phyloP scores from a whole-genome alignment of 2,113 vertebrate species.

The Apistogramma diplotaenia region DNA sequence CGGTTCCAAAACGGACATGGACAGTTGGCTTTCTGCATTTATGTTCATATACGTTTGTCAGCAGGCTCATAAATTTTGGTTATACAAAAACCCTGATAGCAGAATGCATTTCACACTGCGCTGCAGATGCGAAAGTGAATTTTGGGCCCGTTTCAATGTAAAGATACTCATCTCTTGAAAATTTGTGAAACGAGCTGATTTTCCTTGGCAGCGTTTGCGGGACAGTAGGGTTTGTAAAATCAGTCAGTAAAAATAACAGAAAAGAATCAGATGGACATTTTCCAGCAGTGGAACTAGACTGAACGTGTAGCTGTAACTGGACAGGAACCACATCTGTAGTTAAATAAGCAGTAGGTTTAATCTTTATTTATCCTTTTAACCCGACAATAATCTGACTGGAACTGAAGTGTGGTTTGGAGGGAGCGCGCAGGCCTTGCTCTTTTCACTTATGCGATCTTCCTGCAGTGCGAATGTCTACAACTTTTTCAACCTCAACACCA shows the following conservation, averaged over 20 bases:
- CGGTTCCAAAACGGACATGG: not conserved
- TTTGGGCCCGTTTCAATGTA: not conserved
- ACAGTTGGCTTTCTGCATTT: not conserved
- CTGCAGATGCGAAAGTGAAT: not conserved
- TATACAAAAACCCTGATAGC: not conserved
- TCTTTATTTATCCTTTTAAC: slow-evolving; percentile 2
- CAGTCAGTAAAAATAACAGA: not conserved
- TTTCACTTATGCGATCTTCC: not conserved
- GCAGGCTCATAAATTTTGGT: not conserved
- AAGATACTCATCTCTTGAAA: not conserved
- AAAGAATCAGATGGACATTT: not conserved
- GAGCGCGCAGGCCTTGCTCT: not conserved
- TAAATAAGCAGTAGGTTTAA: not conserved
- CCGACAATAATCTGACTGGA: not conserved
- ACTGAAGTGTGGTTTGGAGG: not conserved
- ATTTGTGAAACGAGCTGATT: not conserved
- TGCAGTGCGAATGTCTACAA: not conserved
- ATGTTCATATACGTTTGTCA: not conserved
- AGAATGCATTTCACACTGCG: not conserved
- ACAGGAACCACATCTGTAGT: not conserved
- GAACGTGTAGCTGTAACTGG: not conserved
- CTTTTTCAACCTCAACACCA: not conserved
- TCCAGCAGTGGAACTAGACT: not conserved
- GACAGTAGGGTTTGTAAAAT: not conserved
- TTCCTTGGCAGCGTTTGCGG: not conserved